A percentile compares a stretch with the other conserved stretches of the same genome.
Evolutionary conservation across 1,140 invertebrate genomes (phyloP).

Genomic region (Zaprionus ornatus): DNA sequence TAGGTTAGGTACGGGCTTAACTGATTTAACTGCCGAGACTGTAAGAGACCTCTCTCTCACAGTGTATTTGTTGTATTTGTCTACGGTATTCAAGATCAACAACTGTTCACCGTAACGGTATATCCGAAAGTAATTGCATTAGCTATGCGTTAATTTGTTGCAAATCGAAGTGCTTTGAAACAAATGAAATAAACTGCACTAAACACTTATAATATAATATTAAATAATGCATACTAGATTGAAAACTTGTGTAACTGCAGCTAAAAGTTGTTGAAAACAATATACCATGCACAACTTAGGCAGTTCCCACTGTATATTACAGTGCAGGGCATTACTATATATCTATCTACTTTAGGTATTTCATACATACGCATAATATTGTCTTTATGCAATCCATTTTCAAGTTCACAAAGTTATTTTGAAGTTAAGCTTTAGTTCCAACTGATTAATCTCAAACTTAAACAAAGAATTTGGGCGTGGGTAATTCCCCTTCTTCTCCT

Average conservation of each 20-base stretch:
- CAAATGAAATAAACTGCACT: background rate
- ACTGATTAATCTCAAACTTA: background rate
- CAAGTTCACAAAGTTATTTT: background rate
- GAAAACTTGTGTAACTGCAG: background rate
- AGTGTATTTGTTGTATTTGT: background rate
- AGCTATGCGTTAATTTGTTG: conserved; percentile 2
- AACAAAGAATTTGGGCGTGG: background rate
- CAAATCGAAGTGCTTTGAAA: background rate
- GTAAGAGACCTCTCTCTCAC: background rate
- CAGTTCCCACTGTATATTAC: background rate
- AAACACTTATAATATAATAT: background rate
- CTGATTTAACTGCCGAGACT: background rate
- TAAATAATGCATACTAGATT: background rate
- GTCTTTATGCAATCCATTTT: background rate
- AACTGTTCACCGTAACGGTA: conserved; percentile 1
- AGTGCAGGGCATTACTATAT: background rate
- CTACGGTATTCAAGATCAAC: conserved; percentile 3
- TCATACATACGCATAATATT: background rate
- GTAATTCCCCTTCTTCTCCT: background rate
- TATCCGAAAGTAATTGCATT: conserved; percentile 15
- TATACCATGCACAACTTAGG: background rate
- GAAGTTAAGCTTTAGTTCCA: background rate
- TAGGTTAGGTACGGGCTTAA: conserved; percentile 18
- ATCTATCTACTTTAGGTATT: no score
- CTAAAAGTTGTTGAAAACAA: no score